Evolutionary conservation across 2,113 vertebrate genomes (phyloP).

Genomic region (Cacatua alba): DNA sequence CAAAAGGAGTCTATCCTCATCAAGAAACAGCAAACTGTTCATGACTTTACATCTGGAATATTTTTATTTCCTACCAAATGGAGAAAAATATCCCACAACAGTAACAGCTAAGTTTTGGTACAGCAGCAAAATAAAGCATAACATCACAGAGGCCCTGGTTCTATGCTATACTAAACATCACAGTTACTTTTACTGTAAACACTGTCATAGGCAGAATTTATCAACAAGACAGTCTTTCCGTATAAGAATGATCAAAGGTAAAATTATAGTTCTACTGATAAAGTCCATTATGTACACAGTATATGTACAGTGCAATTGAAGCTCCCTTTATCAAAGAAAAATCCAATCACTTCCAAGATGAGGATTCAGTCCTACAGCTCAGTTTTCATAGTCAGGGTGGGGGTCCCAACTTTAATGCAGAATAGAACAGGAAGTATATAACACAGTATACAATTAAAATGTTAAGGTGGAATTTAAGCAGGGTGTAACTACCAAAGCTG

Average conservation of each 20-base stretch:
- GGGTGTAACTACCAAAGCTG: not conserved
- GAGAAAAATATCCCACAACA: not conserved
- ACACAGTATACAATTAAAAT: not conserved
- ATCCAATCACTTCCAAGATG: not conserved
- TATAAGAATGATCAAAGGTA: not conserved
- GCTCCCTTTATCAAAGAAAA: not conserved
- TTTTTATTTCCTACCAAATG: not conserved
- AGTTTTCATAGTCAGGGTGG: not conserved
- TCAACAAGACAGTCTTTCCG: not conserved
- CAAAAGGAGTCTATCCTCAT: not conserved
- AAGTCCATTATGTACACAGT: not conserved
- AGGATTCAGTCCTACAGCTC: not conserved
- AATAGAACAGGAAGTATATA: not conserved
- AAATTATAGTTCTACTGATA: not conserved
- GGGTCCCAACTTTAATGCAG: not conserved
- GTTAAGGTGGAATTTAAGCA: not conserved
- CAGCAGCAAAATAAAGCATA: not conserved
- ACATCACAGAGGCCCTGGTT: not conserved
- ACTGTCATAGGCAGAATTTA: not conserved
- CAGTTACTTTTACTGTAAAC: not conserved
- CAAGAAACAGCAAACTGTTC: not conserved
- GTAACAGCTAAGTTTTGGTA: not conserved
- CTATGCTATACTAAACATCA: not conserved
- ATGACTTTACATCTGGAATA: not conserved
- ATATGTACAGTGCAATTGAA: not conserved